These are phyloP conservation scores for Catostomus latipinnis DNA, from an alignment of 2,797 vertebrate genomes.

Conservation along the genomic window DNA sequence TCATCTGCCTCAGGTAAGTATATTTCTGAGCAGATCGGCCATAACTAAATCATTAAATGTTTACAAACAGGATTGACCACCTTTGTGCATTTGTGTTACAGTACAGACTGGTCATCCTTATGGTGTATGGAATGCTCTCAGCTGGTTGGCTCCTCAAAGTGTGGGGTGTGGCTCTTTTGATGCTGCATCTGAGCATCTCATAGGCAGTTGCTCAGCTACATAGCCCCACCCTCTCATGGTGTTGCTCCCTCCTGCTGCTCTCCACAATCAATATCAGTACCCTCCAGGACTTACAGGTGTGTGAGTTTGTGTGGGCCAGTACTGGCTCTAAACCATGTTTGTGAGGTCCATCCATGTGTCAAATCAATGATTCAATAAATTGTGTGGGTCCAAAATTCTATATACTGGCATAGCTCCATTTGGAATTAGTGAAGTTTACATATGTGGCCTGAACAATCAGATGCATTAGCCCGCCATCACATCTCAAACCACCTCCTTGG, in stretches of 20 bases:
- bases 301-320: slow-evolving; percentile 37
- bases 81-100: slow-evolving; percentile 54
- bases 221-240: slow-evolving; percentile 83
- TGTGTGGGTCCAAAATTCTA: too few species aligned
- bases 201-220: slow-evolving; percentile 87
- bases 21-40: not conserved
- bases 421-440: too few species aligned
- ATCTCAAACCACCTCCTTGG: too few species aligned
- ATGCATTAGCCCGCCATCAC: too few species aligned
- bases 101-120: slow-evolving; percentile 80
- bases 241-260: slow-evolving; percentile 85
- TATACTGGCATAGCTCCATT: too few species aligned
- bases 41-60: not conserved
- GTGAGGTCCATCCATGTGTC: not conserved
- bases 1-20: slow-evolving; percentile 81
- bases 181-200: slow-evolving; percentile 82
- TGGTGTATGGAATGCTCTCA: slow-evolving; percentile 84
- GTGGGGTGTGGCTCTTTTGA: slow-evolving; percentile 82
- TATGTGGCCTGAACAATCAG: too few species aligned
- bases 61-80: not conserved
- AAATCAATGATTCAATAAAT: too few species aligned
- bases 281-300: slow-evolving; percentile 89
- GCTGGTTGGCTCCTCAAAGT: slow-evolving; percentile 84
- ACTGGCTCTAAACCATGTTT: not conserved
- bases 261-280: slow-evolving; percentile 82